These are phyloP conservation scores for Dynastes maya DNA, from an alignment of 2,888 invertebrate genomes.

Conservation along the genomic window DNA sequence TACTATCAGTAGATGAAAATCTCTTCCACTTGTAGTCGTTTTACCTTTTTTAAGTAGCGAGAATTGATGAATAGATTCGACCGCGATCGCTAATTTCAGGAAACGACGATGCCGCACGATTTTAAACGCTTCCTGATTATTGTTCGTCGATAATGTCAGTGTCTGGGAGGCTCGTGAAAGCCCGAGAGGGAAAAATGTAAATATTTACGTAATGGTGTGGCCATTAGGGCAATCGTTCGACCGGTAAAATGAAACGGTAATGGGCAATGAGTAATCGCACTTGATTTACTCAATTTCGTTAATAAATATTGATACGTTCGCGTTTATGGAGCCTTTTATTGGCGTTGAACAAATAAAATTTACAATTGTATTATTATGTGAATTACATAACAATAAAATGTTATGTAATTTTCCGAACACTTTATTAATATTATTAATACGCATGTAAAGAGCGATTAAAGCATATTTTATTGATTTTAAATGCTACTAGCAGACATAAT, in stretches of 20 bases:
- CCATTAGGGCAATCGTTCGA: not conserved
- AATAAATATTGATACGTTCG: no score
- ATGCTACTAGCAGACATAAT: no score
- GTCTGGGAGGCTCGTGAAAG: not conserved
- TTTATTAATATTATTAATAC: no score
- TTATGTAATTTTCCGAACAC: no score
- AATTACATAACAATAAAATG: no score
- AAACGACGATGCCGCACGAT: not conserved
- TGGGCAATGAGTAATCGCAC: not conserved
- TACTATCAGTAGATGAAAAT: not conserved
- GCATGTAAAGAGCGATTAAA: no score
- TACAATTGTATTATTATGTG: no score
- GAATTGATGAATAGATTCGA: not conserved
- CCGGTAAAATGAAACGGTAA: slow-evolving; percentile 1
- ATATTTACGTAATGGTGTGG: not conserved
- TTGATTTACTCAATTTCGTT: no score
- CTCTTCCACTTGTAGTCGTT: not conserved
- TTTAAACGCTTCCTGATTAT: not conserved
- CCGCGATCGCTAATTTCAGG: not conserved
- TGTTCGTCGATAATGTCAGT: not conserved
- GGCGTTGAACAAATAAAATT: no score
- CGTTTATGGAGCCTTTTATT: no score
- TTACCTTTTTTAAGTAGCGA: not conserved
- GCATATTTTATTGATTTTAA: no score
- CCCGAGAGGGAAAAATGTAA: not conserved